Conservation (phyloP, 92 coral and sea anemone species). For the Nematostella vectensis region DNA sequence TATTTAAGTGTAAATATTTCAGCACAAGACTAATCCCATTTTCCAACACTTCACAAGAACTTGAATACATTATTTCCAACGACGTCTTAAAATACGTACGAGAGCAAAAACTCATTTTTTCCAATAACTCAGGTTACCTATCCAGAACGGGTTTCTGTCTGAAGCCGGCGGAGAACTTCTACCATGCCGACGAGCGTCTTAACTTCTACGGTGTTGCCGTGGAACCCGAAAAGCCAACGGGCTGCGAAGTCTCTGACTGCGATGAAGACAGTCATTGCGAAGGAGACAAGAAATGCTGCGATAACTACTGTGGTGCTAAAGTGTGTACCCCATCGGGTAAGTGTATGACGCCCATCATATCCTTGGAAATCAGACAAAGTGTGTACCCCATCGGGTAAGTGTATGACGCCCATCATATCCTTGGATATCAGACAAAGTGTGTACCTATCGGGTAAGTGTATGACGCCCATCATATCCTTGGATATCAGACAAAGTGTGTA, state of each 20-base stretch:
- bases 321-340: slow-evolving; percentile 86
- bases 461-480: neutral
- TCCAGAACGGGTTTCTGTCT: slow-evolving; percentile 90
- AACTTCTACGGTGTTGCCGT: slow-evolving; percentile 61
- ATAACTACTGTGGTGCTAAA: slow-evolving; percentile 74
- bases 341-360: slow-evolving; percentile 26
- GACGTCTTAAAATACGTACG: no score
- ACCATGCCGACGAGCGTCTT: slow-evolving; percentile 46
- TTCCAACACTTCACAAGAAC: no score
- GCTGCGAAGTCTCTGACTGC: slow-evolving; percentile 75
- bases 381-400: slow-evolving; percentile 79
- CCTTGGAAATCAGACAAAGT: slow-evolving; percentile 84
- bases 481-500: slow-evolving; percentile 79
- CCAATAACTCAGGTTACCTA: slow-evolving; percentile 79
- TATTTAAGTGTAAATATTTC: no score
- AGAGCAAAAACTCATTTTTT: no score
- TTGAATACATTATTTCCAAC: no score
- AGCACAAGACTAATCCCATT: no score
- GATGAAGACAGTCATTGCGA: slow-evolving; percentile 81
- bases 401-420: neutral
- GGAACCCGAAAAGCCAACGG: slow-evolving; percentile 38
- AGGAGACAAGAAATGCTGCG: slow-evolving; percentile 81
- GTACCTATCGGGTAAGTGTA: neutral
- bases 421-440: neutral
- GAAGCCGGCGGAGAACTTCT: slow-evolving; percentile 47